phyloP scores from a whole-genome alignment of 2,888 invertebrate genomes.

The Cataglyphis albicans region DNA sequence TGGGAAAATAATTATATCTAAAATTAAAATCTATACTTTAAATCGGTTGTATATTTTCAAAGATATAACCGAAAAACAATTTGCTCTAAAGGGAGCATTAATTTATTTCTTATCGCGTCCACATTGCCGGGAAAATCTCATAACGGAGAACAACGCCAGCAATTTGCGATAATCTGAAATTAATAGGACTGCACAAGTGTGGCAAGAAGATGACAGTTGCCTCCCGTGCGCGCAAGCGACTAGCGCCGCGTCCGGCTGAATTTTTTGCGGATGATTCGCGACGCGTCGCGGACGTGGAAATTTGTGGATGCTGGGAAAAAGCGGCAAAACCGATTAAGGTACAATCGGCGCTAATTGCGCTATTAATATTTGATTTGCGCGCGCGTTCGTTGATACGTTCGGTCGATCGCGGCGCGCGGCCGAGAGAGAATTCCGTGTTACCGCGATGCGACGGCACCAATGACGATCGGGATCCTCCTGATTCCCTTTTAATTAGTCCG shows the following conservation, averaged over 20 bases:
- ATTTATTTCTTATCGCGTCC: constrained; percentile 37
- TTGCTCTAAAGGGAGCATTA: neutral
- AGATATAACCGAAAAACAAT: constrained; percentile 18
- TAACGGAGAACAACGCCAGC: constrained; percentile 43
- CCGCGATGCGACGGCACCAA: constrained; percentile 47
- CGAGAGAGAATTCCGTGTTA: constrained; percentile 60
- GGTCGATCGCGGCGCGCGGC: constrained; percentile 54
- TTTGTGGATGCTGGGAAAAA: constrained; percentile 53
- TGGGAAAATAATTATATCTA: neutral
- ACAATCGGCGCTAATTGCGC: constrained; percentile 84
- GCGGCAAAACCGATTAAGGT: constrained; percentile 80
- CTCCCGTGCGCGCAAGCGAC: constrained; percentile 11
- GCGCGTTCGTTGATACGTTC: constrained; percentile 54
- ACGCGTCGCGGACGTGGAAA: constrained; percentile 36
- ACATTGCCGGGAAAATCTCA: constrained; percentile 28
- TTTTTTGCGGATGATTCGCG: constrained; percentile 45
- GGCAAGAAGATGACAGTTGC: constrained; percentile 63
- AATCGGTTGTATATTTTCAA: neutral
- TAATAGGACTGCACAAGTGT: constrained; percentile 64
- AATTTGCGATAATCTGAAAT: constrained; percentile 75
- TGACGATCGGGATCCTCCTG: constrained; percentile 61
- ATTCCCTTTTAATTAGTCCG: constrained; percentile 83
- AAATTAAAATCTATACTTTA: neutral
- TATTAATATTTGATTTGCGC: constrained; percentile 83
- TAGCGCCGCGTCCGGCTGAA: constrained; percentile 53